phyloP scores from a whole-genome alignment of 2,113 vertebrate genomes.

The Formicarius rufipectus region DNA sequence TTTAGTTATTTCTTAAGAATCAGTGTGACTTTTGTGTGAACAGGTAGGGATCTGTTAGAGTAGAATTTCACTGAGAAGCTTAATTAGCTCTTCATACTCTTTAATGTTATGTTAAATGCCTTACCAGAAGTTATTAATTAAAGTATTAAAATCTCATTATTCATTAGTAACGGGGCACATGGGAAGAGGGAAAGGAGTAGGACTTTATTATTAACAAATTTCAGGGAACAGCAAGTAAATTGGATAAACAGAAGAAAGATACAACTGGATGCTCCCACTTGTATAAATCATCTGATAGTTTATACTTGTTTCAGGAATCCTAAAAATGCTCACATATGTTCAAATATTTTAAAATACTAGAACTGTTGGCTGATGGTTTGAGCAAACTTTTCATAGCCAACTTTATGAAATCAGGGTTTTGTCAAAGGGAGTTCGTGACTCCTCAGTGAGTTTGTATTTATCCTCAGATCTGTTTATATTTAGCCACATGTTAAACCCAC shows the following conservation, averaged over 20 bases:
- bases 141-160: constrained; percentile 49
- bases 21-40: neutral
- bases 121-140: constrained; percentile 59
- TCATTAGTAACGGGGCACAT: constrained; percentile 26
- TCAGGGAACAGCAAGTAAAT: neutral
- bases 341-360: neutral
- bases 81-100: constrained; percentile 32
- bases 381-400: neutral
- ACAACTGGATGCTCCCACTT: neutral
- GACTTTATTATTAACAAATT: constrained; percentile 4
- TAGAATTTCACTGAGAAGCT: constrained; percentile 12
- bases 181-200: neutral
- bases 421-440: neutral
- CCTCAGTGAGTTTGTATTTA: no score
- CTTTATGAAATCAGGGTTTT: neutral
- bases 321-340: neutral
- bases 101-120: constrained; percentile 48
- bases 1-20: neutral
- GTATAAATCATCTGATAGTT: neutral
- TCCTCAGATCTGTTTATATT: neutral
- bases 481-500: neutral
- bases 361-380: neutral
- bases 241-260: constrained; percentile 26
- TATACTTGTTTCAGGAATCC: neutral
- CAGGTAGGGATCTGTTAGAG: constrained; percentile 9